Conservation (phyloP, 1,140 invertebrate genomes). For the Leucophenga varia region DNA sequence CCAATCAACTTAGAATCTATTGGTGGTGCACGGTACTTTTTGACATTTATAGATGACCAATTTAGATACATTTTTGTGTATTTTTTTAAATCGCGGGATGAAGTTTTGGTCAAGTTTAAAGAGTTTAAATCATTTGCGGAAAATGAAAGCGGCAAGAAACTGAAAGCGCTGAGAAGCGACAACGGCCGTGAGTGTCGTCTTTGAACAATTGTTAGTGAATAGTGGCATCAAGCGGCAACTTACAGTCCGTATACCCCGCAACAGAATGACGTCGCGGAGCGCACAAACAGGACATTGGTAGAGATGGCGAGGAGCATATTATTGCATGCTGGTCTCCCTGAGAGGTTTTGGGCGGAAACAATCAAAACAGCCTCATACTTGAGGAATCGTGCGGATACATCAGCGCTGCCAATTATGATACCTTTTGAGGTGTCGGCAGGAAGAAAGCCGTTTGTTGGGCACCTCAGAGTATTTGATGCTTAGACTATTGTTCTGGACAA, state of each 20-base stretch:
- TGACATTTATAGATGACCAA: constrained; percentile 47
- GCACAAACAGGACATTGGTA: constrained; percentile 35
- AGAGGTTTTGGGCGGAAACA: constrained; percentile 30
- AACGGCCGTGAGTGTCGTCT: constrained; percentile 32
- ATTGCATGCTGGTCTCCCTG: constrained; percentile 38
- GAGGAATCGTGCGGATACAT: constrained; percentile 24
- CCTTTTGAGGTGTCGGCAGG: constrained; percentile 48
- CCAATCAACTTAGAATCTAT: constrained; percentile 39
- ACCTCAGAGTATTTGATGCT: constrained; percentile 46
- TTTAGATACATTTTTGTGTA: constrained; percentile 31
- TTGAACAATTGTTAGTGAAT: constrained; percentile 24
- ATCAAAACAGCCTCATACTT: constrained; percentile 20
- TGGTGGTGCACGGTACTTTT: constrained; percentile 29
- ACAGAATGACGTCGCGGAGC: constrained; percentile 46
- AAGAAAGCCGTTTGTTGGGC: constrained; percentile 40
- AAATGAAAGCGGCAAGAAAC: constrained; percentile 28
- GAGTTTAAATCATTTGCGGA: constrained; percentile 36
- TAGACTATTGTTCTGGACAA: constrained; percentile 39
- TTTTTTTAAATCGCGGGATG: constrained; percentile 36
- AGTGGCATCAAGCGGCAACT: constrained; percentile 22
- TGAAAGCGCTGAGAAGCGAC: constrained; percentile 36
- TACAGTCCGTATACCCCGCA: constrained; percentile 42
- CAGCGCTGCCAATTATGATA: constrained; percentile 19
- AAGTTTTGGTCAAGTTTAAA: constrained; percentile 35
- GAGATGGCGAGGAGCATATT: constrained; percentile 46